Evolutionary conservation across 2,888 invertebrate species (phyloP), one percentile per base, ranked within the genome.

Genomic region (Chironomus riparius): DNA sequence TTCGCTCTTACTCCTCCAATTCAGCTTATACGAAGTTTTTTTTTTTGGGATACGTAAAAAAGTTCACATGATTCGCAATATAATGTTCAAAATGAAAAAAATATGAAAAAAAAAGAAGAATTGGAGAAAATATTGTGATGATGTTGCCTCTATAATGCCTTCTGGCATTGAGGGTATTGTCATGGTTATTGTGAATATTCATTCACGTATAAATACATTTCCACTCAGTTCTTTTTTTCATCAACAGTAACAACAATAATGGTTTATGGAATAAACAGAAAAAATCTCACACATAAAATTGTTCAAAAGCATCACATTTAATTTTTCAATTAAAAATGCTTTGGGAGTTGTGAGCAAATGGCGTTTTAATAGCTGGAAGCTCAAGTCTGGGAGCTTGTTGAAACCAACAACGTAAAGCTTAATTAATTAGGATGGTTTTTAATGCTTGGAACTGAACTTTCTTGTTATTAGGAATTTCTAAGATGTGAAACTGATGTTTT

Each of bases 171-270:
- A 65, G 65, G 22, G 65, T 22, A 65, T 65, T 65, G 65, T 65
- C 65, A 65, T 65, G 65, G 65, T 65, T 65, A 65, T 65, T 65
- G 65, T 65, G 18, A 24, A 21, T 22, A 65, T 24, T 62, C 62
- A 65, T 24, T 24, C 65, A 22, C 2, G 22, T 18, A 62, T 62
- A 15, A 24, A 65, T 13, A 65, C 21, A 56, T 56, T 13, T 56
- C 18, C 38, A 38, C 10, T 56, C 56, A 50, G 15, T 56, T 38
- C 38, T 38, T 38, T 38, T 38, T 10, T 10, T 38, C 38, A 38
- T 10, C 38, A 38, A 38, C 38, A 38, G 38, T 38, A 38, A 38
- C 38, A 38, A 38, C 38, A 38, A 38, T 38, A 10, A 38, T 38
- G 38, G 38, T 38, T 38, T 38, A 38, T 38, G 38, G 38, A 10